Evolutionary conservation across 2,113 vertebrate genomes (phyloP), one percentile per base, ranked within the genome.

Genomic region (Azemiops feae): DNA sequence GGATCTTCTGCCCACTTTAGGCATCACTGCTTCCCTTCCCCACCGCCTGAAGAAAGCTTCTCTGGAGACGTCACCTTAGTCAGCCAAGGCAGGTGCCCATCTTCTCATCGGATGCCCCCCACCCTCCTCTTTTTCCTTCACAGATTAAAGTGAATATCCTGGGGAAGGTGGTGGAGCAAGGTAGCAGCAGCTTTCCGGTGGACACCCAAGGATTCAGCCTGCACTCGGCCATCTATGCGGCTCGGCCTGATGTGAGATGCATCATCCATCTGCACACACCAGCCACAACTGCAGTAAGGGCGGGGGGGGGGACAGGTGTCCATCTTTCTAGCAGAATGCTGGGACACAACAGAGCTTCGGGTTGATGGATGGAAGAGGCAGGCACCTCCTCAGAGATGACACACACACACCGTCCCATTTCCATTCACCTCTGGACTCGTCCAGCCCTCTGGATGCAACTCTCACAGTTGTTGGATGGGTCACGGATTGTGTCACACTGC

Each of bases 61-160:
- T 50, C 30, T 7, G 9, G 4, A 14, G 47, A 6, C 8, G 4
- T 12, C 43, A 4, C 60, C 89, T 52, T 52, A 58, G 64, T 10
- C 20, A 20, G 7, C 2, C 34, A 14, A 81, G 53, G 58, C 5
- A 50, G 50, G 47, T 11, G 39, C 27, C 30, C 8, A 1, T 22
- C 92, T 39, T 9, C 53, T 34, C 0, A 9, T 1, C 88, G 89
- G 45, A 90, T 0, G 27, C 5, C 12, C 45, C 4, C 45, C 4
- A 0, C 8, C 22, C 1, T 1, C 52, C 10, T 54, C 4, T 2
- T 8, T 1, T 27, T 4, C 1, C 9, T 87, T n/a, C 53, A 4
- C 96, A 99, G 99, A 98, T 99, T n/a, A 99, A 99, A 96, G 99
- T 99, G 97, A 99, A 99, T 23, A 97, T 99, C 91, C 97, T 99